Conservation (phyloP, 2,797 vertebrate genomes). For the Phataginus tetradactyla region DNA sequence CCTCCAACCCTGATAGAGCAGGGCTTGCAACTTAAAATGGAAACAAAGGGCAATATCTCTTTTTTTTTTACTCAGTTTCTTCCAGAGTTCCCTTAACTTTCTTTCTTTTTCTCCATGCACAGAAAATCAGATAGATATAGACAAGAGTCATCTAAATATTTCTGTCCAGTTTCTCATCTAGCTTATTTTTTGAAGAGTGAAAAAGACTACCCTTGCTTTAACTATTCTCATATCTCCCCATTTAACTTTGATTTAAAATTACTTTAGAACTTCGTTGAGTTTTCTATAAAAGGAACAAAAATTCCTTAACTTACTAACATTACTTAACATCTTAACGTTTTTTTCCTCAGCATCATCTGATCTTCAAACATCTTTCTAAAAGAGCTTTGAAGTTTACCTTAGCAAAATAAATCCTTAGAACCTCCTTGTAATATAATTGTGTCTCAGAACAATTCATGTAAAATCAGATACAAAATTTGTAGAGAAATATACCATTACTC, state of each 20-base stretch:
- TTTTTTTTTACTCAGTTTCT: background rate
- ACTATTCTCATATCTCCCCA: background rate
- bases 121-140: background rate
- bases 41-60: background rate
- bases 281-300: background rate
- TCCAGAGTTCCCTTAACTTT: background rate
- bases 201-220: background rate
- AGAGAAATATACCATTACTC: background rate
- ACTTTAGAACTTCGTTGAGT: background rate
- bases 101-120: background rate
- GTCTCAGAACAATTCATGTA: background rate
- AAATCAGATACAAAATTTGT: background rate
- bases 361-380: background rate
- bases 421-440: background rate
- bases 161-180: background rate
- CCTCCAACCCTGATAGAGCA: background rate
- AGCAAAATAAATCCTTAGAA: conserved; percentile 25
- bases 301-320: background rate
- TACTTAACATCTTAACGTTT: background rate
- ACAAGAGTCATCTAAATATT: background rate
- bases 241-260: background rate
- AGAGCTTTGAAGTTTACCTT: background rate
- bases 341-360: background rate
- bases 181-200: background rate
- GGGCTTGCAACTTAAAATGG: background rate